A percentile compares a stretch with the other conserved stretches of the same genome.
Conservation (phyloP, 2,113 vertebrate genomes). For the Nesogale talazaci region DNA sequence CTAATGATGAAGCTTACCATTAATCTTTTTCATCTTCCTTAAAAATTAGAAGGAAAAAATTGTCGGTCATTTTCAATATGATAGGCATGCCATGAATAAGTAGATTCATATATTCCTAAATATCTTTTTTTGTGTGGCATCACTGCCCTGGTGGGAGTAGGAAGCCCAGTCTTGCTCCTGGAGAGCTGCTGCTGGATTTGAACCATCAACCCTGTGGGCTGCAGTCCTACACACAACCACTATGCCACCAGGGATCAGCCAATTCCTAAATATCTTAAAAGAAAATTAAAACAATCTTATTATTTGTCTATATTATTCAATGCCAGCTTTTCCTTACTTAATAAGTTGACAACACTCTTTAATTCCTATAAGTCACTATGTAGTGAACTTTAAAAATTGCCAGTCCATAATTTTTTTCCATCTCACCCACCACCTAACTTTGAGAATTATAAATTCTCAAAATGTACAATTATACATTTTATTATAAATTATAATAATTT, state of each 20-base stretch:
- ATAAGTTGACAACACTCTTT: neutral
- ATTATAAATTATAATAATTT: too few species aligned
- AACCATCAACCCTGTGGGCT: too few species aligned
- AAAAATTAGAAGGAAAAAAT: neutral
- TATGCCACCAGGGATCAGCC: too few species aligned
- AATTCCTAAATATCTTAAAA: neutral
- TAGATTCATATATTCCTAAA: neutral
- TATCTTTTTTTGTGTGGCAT: too few species aligned
- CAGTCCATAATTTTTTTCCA: neutral
- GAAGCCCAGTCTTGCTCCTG: too few species aligned
- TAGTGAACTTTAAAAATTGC: neutral
- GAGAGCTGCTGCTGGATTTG: too few species aligned
- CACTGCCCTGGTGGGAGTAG: too few species aligned
- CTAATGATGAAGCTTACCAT: neutral
- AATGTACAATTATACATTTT: too few species aligned
- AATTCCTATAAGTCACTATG: neutral
- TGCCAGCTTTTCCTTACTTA: neutral
- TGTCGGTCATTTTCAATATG: neutral
- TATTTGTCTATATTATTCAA: neutral
- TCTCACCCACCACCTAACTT: too few species aligned
- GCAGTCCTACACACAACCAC: too few species aligned
- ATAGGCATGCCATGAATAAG: neutral
- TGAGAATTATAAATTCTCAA: too few species aligned
- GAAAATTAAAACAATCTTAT: neutral
- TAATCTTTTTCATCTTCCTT: neutral